Percentiles rank a stretch among this genome's conserved stretches.
phyloP scores from a whole-genome alignment of 2,888 invertebrate species.

The Pammene fasciana region DNA sequence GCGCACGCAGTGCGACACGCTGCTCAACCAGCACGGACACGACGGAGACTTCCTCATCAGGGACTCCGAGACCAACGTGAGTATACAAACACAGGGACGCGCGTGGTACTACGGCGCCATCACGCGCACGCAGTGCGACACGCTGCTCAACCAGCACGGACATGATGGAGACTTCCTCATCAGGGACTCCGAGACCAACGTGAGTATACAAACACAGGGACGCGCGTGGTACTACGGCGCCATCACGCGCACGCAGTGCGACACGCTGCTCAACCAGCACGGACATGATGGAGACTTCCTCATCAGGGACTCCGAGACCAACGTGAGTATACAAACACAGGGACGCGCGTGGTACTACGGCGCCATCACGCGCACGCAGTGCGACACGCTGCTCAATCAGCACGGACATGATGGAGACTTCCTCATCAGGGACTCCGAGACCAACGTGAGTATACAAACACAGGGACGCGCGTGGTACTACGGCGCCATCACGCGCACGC shows the following conservation, averaged over 20 bases:
- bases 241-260: too few relatives aligned
- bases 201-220: too few relatives aligned
- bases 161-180: slow-evolving; percentile 99
- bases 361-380: slow-evolving; percentile 96
- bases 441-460: slow-evolving; percentile 58
- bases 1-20: slow-evolving; percentile 94
- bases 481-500: slow-evolving; percentile 96
- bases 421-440: slow-evolving; percentile 87
- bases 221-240: too few relatives aligned
- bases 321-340: too few relatives aligned
- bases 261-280: too few relatives aligned
- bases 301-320: too few relatives aligned
- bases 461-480: slow-evolving; percentile 97
- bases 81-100: slow-evolving; percentile 88
- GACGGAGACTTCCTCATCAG: slow-evolving; percentile 99
- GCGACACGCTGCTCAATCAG: slow-evolving; percentile 97
- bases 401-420: slow-evolving; percentile 99
- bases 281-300: too few relatives aligned
- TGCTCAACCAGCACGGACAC: slow-evolving; percentile 96
- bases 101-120: slow-evolving; percentile 99
- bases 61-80: slow-evolving; percentile 99
- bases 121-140: slow-evolving; percentile 97
- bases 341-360: slow-evolving; percentile 99
- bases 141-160: slow-evolving; percentile 96
- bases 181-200: slow-evolving; percentile 99